phyloP scores from a whole-genome alignment of 2,888 invertebrate species.

The Melieria crassipennis region DNA sequence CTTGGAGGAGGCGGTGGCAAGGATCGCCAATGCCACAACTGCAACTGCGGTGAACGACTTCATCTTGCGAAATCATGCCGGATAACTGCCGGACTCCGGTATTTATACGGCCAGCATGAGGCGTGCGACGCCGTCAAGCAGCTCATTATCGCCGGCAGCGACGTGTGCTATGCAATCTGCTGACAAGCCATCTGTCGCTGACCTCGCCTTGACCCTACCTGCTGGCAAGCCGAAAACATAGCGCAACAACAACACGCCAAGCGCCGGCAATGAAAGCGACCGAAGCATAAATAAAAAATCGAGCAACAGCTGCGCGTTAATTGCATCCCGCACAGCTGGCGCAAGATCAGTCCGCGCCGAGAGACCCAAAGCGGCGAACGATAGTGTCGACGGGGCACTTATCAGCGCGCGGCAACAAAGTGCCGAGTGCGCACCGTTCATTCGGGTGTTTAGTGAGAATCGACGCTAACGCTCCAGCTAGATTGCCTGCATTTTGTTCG shows the following conservation, averaged over 20 bases:
- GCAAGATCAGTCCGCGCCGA: too few relatives aligned
- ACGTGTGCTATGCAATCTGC: not conserved
- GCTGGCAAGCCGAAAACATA: not conserved
- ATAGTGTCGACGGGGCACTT: too few relatives aligned
- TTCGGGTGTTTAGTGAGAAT: too few relatives aligned
- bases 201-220: conserved; percentile 22
- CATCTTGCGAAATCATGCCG: conserved; percentile 57
- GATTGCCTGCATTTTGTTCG: too few relatives aligned
- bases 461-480: too few relatives aligned
- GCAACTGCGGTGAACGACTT: conserved; percentile 60
- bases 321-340: not conserved
- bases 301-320: not conserved
- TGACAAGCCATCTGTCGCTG: conserved; percentile 6
- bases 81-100: conserved; percentile 30
- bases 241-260: too few relatives aligned
- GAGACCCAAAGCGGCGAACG: too few relatives aligned
- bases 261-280: too few relatives aligned
- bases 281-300: not conserved
- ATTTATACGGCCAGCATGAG: conserved; percentile 44
- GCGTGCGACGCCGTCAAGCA: not conserved
- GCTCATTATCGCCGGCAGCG: not conserved
- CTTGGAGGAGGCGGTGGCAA: conserved; percentile 51
- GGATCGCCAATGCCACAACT: conserved; percentile 52
- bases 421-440: too few relatives aligned
- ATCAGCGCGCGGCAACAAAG: too few relatives aligned